These are phyloP conservation scores for Stenotaenia linearis DNA, from an alignment of 2,888 invertebrate genomes.

Conservation along the genomic window DNA sequence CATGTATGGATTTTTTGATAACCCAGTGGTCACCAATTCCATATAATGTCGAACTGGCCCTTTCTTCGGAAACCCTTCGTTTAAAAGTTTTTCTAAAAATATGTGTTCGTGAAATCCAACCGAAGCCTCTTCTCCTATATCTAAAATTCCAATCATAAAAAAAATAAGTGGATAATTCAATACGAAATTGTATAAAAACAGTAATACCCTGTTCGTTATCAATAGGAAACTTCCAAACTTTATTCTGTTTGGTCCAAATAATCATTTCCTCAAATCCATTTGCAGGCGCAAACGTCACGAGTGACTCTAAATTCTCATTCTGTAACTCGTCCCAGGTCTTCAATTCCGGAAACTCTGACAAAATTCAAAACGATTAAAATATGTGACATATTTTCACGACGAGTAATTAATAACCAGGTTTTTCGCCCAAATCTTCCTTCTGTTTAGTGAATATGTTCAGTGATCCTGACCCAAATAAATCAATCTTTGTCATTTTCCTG, in stretches of 20 bases:
- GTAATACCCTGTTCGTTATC: slow-evolving; percentile 97
- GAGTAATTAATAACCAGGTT: neutral
- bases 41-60: slow-evolving; percentile 95
- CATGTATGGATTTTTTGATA: slow-evolving; percentile 90
- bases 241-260: slow-evolving; percentile 87
- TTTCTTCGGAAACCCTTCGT: slow-evolving; percentile 79
- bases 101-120: slow-evolving; percentile 87
- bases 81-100: slow-evolving; percentile 78
- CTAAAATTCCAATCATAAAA: slow-evolving; percentile 40
- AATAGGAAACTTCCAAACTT: slow-evolving; percentile 94
- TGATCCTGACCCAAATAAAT: slow-evolving; percentile 19
- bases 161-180: neutral
- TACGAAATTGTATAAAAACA: too few species aligned
- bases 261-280: slow-evolving; percentile 93
- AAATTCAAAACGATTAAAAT: too few species aligned
- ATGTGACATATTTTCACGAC: neutral
- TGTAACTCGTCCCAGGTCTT: slow-evolving; percentile 64
- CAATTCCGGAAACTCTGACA: slow-evolving; percentile 44
- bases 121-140: slow-evolving; percentile 54
- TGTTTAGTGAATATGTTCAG: neutral
- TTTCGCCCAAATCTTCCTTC: neutral
- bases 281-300: slow-evolving; percentile 65
- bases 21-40: slow-evolving; percentile 88
- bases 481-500: neutral
- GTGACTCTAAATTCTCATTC: slow-evolving; percentile 60